Conservation (phyloP, 2,113 vertebrate species). For the Lycocorax pyrrhopterus region DNA sequence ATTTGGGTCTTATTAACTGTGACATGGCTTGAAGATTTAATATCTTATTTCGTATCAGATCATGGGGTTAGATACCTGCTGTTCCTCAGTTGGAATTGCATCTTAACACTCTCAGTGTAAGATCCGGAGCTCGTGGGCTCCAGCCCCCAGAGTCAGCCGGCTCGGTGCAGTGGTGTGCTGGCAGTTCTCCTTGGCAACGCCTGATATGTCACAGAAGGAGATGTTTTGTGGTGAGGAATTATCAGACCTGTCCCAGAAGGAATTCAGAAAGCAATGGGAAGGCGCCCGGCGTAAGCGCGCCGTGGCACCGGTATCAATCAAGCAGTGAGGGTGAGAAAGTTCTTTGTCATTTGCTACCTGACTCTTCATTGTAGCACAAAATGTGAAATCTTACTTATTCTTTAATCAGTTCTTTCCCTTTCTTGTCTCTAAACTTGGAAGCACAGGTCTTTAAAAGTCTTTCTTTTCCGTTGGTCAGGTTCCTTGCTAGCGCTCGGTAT, state of each 20-base stretch:
- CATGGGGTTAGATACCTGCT: neutral
- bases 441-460: neutral
- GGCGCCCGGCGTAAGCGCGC: accelerated
- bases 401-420: neutral
- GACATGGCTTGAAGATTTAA: neutral
- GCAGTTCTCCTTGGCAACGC: neutral
- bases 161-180: neutral
- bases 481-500: accelerated
- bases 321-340: neutral
- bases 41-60: neutral
- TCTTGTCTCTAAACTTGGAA: neutral
- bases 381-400: neutral
- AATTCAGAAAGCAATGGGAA: neutral
- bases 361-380: neutral
- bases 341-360: neutral
- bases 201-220: neutral
- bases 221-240: neutral
- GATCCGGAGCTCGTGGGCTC: neutral
- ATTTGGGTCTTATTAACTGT: neutral
- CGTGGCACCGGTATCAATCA: accelerated
- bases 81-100: neutral
- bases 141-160: neutral
- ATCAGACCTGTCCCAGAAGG: neutral
- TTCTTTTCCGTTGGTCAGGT: neutral
- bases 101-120: accelerated